Base-by-base conservation (phyloP, 2,113 vertebrate genomes). In the Cynopterus brachyotis region DNA sequence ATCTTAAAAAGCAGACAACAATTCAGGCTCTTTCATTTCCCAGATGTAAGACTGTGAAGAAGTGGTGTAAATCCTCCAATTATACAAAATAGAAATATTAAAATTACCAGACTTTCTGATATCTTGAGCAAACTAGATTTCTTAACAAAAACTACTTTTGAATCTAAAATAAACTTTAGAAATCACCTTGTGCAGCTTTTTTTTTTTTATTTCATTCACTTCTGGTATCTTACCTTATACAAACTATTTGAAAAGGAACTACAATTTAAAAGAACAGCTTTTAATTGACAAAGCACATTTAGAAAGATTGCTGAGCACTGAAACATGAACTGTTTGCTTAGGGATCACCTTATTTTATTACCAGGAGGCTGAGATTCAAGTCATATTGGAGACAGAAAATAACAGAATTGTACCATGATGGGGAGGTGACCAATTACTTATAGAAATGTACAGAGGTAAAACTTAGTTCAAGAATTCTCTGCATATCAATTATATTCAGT, bases 1-100 rank as follows among this genome's bases (percentile, higher is more conserved):
- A 66, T 91, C 67, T 96, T 84, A 57, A 85, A 95, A 91, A 57
- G 35, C 5, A 96, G 60, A 75, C 30, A 82, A 32, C 80, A 91
- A 78, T 78, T 89, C 50, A 47, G 40, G 28, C 28, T 89, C 35
- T 78, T 94, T 85, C 88, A 67, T 40, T 95, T 94, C 47, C 26
- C n/a, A 82, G 28, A 13, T 55, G 73, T 69, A 70, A 83, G 45
- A 95, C n/a, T 47, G 69, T 9, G 15, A 24, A 89, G 3, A 83
- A 5, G 12, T 42, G 32, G 1, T 35, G 24, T 45, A 89, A 59
- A 28, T 62, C 1, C 55, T 82, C 55, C 30, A 78, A 13, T 57
- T 72, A 35, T 22, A 78, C 40, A 35, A 75, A 95, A 91, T 6
- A 96, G 22, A 80, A 92, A 72, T 47, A 94, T 53, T 59, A 92